A percentile compares a stretch with the other conserved stretches of the same genome.
Conservation (phyloP, 2,888 invertebrate genomes). For the Thysanoteuthis rhombus region DNA sequence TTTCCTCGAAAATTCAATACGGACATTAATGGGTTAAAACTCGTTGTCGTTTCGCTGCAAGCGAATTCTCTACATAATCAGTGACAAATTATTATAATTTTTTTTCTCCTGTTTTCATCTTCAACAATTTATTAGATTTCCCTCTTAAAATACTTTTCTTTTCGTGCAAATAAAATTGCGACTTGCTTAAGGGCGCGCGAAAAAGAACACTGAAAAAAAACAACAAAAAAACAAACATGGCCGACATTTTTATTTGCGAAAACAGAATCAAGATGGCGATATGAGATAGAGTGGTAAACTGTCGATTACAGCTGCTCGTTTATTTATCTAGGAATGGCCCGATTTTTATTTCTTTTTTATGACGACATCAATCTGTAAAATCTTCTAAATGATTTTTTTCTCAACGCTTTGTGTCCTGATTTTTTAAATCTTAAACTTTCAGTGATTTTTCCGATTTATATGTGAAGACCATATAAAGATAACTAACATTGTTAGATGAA, state of each 20-base stretch:
- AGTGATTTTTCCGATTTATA: too few relatives aligned
- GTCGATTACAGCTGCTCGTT: not conserved
- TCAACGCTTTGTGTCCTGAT: too few relatives aligned
- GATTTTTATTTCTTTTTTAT: not conserved
- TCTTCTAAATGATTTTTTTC: too few relatives aligned
- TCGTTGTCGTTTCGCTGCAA: not conserved
- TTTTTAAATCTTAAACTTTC: too few relatives aligned
- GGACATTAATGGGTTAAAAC: not conserved
- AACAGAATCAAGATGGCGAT: not conserved
- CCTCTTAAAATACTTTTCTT: conserved; percentile 12
- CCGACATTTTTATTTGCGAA: not conserved
- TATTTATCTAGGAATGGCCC: not conserved
- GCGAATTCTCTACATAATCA: not conserved
- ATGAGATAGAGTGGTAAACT: not conserved
- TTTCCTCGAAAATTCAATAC: not conserved
- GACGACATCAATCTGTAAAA: not conserved
- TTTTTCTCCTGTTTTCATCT: not conserved
- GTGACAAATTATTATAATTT: not conserved
- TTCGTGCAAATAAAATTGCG: not conserved
- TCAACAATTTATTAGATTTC: not conserved
- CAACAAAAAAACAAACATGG: not conserved
- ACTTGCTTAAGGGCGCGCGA: not conserved
- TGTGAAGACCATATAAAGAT: too few relatives aligned
- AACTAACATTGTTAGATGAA: too few relatives aligned
- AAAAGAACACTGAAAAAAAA: not conserved